Evolutionary conservation across 37 sponge, comb jelly and placozoan species (phyloP), one percentile per base, ranked within the genome.

Genomic region (Dysidea cf. avara): DNA sequence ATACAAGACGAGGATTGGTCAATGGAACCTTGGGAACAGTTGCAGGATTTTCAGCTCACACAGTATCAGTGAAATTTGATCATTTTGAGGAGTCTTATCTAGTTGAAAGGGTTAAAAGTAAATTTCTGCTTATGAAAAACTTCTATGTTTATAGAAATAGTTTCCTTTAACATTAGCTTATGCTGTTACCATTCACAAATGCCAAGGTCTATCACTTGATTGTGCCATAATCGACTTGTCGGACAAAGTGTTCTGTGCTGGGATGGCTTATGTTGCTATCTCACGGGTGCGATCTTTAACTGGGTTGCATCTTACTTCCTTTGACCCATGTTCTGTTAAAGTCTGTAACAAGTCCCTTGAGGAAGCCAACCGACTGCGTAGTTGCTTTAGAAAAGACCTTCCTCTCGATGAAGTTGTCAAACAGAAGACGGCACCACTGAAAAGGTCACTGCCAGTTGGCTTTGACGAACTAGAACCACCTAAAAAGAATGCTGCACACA

Each of bases 151-250:
- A 69, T 39, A 24, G 87, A 33, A 47, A 20, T 77, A 87, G 53
- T 87, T 87, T 35, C 82, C 87, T 1, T 53, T 81, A 3, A 73
- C 57, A 24, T 60, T 75, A 13, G 64, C 77, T 39, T 81, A 62
- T 73, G 71, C 82, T 18, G 61, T 81, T 22, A 68, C 87, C 31
- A 76, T 70, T 39, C 72, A 76, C 60, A 66, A 83, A n/a, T n/a
- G n/a, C n/a, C n/a, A n/a, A n/a, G n/a, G n/a, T n/a, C n/a, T n/a
- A n/a, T n/a, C n/a, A n/a, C 38, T 87, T 24, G 67, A 81, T 36
- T 76, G 66, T 72, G 89, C 83, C 21, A 82, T 88, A 14, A 36
- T 77, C 14, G 89, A 88, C 57, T 83, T 88, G 6, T 78, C 80
- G 9, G 56, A 75, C 29, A 29, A 65, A n/a, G n/a, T n/a, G n/a